These are phyloP conservation scores for Meiosimyza decipiens DNA, from an alignment of 2,888 invertebrate genomes.

Conservation along the genomic window DNA sequence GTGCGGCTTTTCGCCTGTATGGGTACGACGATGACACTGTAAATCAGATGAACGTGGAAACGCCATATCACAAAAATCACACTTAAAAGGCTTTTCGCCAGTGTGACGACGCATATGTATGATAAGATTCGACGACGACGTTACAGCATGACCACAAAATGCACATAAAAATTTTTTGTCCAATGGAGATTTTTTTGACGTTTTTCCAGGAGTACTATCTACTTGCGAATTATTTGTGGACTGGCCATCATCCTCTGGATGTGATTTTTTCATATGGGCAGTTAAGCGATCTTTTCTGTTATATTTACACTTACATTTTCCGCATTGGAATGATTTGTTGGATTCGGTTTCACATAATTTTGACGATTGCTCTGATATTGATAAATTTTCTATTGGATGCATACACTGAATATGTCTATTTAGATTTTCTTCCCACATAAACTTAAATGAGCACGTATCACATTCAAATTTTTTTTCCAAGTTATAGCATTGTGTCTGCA, in stretches of 20 bases:
- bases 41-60: conserved; percentile 74
- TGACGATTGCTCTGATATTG: neutral
- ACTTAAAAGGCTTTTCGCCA: conserved; percentile 74
- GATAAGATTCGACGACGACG: conserved; percentile 73
- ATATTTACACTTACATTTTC: conserved; percentile 59
- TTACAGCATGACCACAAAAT: conserved; percentile 72
- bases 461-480: conserved; percentile 57
- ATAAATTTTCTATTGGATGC: conserved; percentile 43
- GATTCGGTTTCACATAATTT: neutral
- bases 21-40: conserved; percentile 72
- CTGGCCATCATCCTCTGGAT: conserved; percentile 39
- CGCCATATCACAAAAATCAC: conserved; percentile 73
- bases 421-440: conserved; percentile 64
- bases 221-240: conserved; percentile 33
- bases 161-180: conserved; percentile 70
- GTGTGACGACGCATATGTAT: conserved; percentile 77
- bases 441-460: conserved; percentile 58
- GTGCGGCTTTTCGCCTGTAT: conserved; percentile 74
- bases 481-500: conserved; percentile 65
- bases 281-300: conserved; percentile 62
- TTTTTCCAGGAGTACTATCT: conserved; percentile 28
- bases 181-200: conserved; percentile 32
- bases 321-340: conserved; percentile 55
- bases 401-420: conserved; percentile 52
- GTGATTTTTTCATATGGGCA: conserved; percentile 59